Percentiles rank a stretch among this genome's conserved stretches.
phyloP scores from a whole-genome alignment of 2,113 vertebrate species.

The Heliornis fulica region DNA sequence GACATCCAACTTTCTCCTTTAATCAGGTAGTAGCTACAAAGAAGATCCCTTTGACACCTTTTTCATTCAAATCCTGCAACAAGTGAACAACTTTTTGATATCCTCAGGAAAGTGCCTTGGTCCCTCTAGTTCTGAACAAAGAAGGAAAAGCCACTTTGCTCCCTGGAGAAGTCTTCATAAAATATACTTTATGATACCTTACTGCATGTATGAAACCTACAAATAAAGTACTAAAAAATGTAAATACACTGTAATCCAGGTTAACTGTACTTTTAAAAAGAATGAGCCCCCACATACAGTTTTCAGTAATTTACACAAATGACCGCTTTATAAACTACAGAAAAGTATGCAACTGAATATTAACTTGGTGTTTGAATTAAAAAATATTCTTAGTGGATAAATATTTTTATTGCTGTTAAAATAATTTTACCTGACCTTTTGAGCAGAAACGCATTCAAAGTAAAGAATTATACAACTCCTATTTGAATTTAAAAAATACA shows the following conservation, averaged over 20 bases:
- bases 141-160: background rate
- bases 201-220: background rate
- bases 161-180: background rate
- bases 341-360: background rate
- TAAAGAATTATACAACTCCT: background rate
- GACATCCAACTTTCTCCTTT: background rate
- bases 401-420: background rate
- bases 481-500: background rate
- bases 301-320: constrained; percentile 26
- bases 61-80: background rate
- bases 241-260: background rate
- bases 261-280: background rate
- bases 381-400: background rate
- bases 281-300: background rate
- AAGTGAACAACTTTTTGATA: background rate
- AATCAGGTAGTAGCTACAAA: background rate
- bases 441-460: background rate
- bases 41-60: background rate
- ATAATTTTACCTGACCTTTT: background rate
- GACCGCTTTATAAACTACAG: background rate
- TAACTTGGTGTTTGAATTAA: background rate
- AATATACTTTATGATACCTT: background rate
- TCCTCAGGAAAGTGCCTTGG: background rate
- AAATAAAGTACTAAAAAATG: background rate
- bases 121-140: background rate